Base-by-base conservation (phyloP, 2,113 vertebrate species). In the Cryptotis parvus region DNA sequence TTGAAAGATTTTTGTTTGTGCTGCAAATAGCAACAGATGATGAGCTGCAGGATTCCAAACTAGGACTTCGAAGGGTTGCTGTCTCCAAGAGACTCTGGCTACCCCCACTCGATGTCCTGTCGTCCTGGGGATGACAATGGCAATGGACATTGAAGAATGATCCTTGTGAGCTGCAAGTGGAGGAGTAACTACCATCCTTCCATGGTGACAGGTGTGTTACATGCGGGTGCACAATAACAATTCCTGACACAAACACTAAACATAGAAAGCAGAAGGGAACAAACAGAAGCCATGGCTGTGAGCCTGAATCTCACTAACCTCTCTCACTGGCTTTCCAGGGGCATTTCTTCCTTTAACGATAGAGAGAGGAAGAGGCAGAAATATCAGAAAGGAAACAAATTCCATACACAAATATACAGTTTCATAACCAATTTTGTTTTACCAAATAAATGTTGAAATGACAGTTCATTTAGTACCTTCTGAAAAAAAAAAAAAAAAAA, bases 261-360 rank as follows among this genome's bases (percentile, higher is more conserved):
- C 97, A 97, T 79, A 96, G 95, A 97, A 98, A 97, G 97, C 97
- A 96, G 97, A 95, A 97, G 97, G 98, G 96, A 95, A 97, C 97
- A 97, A 94, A 98, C 97, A 98, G 95, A 98, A 98, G 96, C 97
- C 96, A 96, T 97, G 98, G 97, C 97, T 96, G 98, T 97, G 98
- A 97, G 97, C 96, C 96, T 97, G 95, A 94, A 88, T 97, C 98
- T 97, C 98, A 99, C 99, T 99, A 97, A 99, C 99, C 99, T 99
- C 98, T 98, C 98, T 99, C 98, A 99, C 93, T 98, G 99, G 98
- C 98, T 98, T 99, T 98, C 98, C 98, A 98, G 98, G 98, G 98
- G 98, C 97, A 98, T 98, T 98, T 98, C 99, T 99, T 99, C 98
- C 97, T 98, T 98, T 98, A 98, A 97, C 95, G 97, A 98, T 78